phyloP scores from a whole-genome alignment of 2,888 invertebrate species.

The Hyles lineata region DNA sequence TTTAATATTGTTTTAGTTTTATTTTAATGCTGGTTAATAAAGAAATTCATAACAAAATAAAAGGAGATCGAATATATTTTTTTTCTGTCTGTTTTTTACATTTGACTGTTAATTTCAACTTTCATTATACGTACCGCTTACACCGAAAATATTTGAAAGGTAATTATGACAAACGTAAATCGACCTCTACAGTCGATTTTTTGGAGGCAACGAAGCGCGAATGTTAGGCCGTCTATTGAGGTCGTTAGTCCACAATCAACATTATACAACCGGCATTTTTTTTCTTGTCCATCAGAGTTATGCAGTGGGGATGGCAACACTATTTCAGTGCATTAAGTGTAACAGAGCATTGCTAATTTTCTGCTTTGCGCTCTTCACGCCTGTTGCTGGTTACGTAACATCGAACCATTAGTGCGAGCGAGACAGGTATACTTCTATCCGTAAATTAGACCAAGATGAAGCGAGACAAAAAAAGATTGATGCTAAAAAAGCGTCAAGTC shows the following conservation, averaged over 20 bases:
- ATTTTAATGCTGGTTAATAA: too few species aligned
- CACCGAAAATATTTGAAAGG: too few species aligned
- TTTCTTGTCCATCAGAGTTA: background rate
- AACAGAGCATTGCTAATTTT: slow-evolving; percentile 30
- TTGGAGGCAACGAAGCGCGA: too few species aligned
- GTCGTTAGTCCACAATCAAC: too few species aligned
- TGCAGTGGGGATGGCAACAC: slow-evolving; percentile 7
- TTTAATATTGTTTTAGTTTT: background rate
- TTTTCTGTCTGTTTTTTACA: too few species aligned
- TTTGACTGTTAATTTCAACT: too few species aligned
- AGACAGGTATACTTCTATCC: background rate
- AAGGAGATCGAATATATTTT: too few species aligned
- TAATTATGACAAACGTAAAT: too few species aligned
- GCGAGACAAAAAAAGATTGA: background rate
- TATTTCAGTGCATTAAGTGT: slow-evolving; percentile 12
- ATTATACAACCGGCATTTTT: background rate
- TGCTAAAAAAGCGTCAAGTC: slow-evolving; percentile 13
- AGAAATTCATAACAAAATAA: too few species aligned
- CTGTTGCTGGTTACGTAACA: slow-evolving; percentile 19
- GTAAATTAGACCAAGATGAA: background rate
- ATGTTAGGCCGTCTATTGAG: too few species aligned
- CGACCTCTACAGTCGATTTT: too few species aligned
- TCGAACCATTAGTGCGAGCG: background rate
- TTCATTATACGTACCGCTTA: too few species aligned
- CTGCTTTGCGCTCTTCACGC: slow-evolving; percentile 29